phyloP scores from a whole-genome alignment of 2,797 vertebrate species.

The Cynopterus sphinx region DNA sequence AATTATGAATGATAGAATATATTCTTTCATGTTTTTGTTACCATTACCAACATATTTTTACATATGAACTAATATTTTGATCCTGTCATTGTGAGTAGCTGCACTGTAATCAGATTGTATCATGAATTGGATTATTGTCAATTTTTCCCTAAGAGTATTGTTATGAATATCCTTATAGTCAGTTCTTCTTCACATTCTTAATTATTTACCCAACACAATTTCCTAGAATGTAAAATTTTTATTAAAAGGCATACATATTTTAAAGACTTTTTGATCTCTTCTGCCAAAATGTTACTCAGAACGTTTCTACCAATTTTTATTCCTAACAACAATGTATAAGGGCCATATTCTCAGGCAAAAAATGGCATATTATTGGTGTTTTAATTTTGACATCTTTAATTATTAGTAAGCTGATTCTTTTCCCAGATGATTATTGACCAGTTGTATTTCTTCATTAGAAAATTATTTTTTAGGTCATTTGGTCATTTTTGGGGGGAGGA shows the following conservation, averaged over 20 bases:
- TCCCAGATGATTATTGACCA: neutral
- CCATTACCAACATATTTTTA: neutral
- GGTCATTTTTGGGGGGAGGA: neutral
- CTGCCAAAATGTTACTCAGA: neutral
- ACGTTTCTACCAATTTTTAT: neutral
- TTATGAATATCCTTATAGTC: neutral
- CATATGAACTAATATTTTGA: neutral
- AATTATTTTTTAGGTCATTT: neutral
- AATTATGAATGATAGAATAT: neutral
- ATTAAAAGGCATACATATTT: neutral
- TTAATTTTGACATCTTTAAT: conserved; percentile 5
- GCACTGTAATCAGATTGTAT: neutral
- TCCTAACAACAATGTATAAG: neutral
- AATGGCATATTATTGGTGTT: neutral
- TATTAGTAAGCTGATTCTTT: neutral
- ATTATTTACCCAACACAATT: conserved; percentile 16
- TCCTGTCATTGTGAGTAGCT: neutral
- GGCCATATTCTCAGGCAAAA: neutral
- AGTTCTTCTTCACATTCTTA: neutral
- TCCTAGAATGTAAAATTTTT: neutral
- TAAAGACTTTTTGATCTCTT: neutral
- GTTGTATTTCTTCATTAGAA: neutral
- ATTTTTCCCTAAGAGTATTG: neutral
- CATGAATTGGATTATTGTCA: neutral
- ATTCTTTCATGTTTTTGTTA: conserved; percentile 13